Evolutionary conservation across 2,113 vertebrate genomes (phyloP).

Genomic region (Terrapene triunguis): DNA sequence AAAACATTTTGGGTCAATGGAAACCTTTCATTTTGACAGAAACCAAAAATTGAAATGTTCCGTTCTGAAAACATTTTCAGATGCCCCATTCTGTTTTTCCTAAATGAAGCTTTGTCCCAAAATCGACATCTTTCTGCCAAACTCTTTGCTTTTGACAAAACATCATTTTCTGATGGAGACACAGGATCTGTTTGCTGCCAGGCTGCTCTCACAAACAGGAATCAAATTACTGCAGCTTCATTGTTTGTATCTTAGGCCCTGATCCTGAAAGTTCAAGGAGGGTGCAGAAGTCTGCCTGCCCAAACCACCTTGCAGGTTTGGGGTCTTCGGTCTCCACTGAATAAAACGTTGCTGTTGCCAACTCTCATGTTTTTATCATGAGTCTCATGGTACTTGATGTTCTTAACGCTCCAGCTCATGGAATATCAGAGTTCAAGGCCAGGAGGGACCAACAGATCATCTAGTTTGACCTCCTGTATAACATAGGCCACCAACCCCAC

Average conservation of each 20-base stretch:
- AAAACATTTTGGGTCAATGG: background rate
- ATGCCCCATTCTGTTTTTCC: background rate
- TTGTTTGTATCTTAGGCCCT: background rate
- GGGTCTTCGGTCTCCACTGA: background rate
- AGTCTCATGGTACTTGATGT: accelerated
- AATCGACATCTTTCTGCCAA: background rate
- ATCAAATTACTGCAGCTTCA: background rate
- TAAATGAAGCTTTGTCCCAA: background rate
- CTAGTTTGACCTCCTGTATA: background rate
- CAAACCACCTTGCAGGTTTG: background rate
- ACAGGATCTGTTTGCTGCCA: background rate
- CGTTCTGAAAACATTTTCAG: background rate
- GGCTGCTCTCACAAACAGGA: accelerated
- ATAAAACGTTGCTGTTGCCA: background rate
- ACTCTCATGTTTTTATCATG: background rate
- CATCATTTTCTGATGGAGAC: background rate
- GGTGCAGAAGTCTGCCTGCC: background rate
- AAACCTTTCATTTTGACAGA: background rate
- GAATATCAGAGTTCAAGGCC: accelerated
- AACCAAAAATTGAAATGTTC: background rate
- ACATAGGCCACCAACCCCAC: background rate
- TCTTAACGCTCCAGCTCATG: background rate
- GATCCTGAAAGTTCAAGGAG: background rate
- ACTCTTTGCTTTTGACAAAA: background rate
- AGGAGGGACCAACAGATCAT: background rate